Percentiles rank a stretch among this genome's conserved stretches.
phyloP scores from a whole-genome alignment of 2,113 vertebrate genomes.

The Tetraodon nigroviridis region DNA sequence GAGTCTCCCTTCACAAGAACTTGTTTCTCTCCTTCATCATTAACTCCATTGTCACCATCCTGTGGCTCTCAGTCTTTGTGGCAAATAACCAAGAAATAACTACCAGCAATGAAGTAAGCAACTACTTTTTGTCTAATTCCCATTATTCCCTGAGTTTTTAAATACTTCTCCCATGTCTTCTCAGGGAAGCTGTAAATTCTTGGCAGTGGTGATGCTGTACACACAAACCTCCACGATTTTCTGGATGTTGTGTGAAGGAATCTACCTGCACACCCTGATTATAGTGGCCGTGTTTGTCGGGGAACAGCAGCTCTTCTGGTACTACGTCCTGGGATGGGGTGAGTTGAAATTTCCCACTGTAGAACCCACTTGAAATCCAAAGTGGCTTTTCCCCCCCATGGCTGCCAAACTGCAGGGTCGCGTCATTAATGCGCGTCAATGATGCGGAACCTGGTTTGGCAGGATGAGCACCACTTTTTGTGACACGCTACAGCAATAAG shows the following conservation, averaged over 20 bases:
- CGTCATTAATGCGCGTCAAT: too few relatives aligned
- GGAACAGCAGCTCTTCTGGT: conserved; percentile 78
- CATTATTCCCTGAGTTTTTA: neutral
- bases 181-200: conserved; percentile 75
- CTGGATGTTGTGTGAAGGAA: conserved; percentile 82
- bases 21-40: conserved; percentile 78
- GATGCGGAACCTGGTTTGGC: too few relatives aligned
- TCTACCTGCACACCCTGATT: conserved; percentile 81
- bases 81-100: conserved; percentile 32
- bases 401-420: too few relatives aligned
- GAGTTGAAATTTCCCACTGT: conserved; percentile 31
- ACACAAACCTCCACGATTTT: conserved; percentile 70
- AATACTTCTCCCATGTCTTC: neutral
- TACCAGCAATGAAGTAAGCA: conserved; percentile 65
- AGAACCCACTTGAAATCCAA: too few relatives aligned
- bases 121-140: neutral
- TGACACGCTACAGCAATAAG: conserved; percentile 1
- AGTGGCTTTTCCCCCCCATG: too few relatives aligned
- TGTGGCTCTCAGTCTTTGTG: conserved; percentile 57
- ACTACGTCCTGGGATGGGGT: conserved; percentile 81
- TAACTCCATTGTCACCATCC: conserved; percentile 72
- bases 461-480: too few relatives aligned
- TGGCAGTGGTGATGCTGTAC: conserved; percentile 68
- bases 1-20: conserved; percentile 80
- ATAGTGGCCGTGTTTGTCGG: conserved; percentile 79